These are phyloP conservation scores for Platynereis dumerilii DNA, from an alignment of 2,888 invertebrate species.

Conservation along the genomic window DNA sequence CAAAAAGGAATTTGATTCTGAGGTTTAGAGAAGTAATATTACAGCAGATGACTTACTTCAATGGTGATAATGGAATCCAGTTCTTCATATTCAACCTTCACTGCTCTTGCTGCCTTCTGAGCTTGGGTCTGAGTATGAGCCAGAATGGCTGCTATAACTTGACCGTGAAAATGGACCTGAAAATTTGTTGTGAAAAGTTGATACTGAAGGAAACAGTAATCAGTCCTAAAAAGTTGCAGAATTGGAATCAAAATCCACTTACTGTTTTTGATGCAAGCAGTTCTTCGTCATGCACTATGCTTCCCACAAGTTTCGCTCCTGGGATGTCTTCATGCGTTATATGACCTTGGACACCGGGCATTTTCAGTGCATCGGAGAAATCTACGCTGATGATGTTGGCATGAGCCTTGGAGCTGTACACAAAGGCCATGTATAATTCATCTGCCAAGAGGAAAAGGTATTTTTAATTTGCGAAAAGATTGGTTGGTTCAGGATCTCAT, in stretches of 20 bases:
- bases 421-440: constrained; percentile 82
- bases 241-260: not conserved
- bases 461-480: too few relatives aligned
- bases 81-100: constrained; percentile 83
- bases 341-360: constrained; percentile 82
- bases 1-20: too few relatives aligned
- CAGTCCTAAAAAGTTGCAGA: too few relatives aligned
- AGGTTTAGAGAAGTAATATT: too few relatives aligned
- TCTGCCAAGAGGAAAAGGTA: constrained; percentile 56
- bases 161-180: constrained; percentile 72
- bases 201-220: too few relatives aligned
- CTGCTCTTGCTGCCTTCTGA: constrained; percentile 81
- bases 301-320: constrained; percentile 57
- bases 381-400: constrained; percentile 81
- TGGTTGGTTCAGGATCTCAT: too few relatives aligned
- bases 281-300: constrained; percentile 76
- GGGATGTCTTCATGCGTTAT: constrained; percentile 80
- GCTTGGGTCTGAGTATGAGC: constrained; percentile 81
- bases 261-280: constrained; percentile 82
- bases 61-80: constrained; percentile 83
- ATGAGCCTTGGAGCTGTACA: constrained; percentile 81
- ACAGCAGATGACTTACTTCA: constrained; percentile 50
- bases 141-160: constrained; percentile 81
- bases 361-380: constrained; percentile 73
- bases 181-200: too few relatives aligned